phyloP scores from a whole-genome alignment of 35 echinoderm and acorn worm species.

The Chiridota heheva region DNA sequence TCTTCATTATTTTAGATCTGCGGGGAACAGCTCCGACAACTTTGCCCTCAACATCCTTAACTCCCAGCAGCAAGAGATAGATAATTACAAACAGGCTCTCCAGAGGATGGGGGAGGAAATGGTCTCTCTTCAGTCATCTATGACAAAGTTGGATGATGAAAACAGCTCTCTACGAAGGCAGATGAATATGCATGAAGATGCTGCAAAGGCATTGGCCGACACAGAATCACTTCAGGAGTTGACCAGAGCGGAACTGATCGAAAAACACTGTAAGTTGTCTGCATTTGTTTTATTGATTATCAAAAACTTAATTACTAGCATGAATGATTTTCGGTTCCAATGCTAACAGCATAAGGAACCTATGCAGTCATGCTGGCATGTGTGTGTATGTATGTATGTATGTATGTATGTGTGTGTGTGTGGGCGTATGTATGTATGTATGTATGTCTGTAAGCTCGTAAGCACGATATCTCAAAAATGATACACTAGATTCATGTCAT shows the following conservation, averaged over 20 bases:
- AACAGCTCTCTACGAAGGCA: constrained; percentile 74
- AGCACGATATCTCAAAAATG: too few species aligned
- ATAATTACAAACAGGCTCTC: constrained; percentile 81
- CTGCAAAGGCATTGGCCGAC: constrained; percentile 69
- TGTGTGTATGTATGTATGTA: too few species aligned
- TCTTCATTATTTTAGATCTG: background rate
- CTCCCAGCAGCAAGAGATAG: constrained; percentile 83
- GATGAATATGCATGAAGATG: constrained; percentile 92
- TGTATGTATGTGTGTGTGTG: too few species aligned
- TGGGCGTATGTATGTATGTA: too few species aligned
- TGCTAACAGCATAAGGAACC: too few species aligned
- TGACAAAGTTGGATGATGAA: constrained; percentile 70
- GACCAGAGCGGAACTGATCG: constrained; percentile 70
- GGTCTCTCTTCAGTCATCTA: constrained; percentile 55
- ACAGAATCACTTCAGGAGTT: constrained; percentile 64
- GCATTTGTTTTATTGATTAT: background rate
- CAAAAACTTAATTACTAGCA: background rate
- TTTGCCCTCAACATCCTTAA: constrained; percentile 67
- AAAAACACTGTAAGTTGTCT: constrained; percentile 75
- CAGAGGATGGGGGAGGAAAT: constrained; percentile 95
- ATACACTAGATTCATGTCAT: too few species aligned
- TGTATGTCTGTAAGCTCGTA: too few species aligned
- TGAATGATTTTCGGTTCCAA: background rate
- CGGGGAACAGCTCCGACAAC: constrained; percentile 35
- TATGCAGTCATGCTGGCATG: too few species aligned